Evolutionary conservation across 1,140 invertebrate species (phyloP), one percentile per base, ranked within the genome.

Genomic region (Philotrypesis tridentata): DNA sequence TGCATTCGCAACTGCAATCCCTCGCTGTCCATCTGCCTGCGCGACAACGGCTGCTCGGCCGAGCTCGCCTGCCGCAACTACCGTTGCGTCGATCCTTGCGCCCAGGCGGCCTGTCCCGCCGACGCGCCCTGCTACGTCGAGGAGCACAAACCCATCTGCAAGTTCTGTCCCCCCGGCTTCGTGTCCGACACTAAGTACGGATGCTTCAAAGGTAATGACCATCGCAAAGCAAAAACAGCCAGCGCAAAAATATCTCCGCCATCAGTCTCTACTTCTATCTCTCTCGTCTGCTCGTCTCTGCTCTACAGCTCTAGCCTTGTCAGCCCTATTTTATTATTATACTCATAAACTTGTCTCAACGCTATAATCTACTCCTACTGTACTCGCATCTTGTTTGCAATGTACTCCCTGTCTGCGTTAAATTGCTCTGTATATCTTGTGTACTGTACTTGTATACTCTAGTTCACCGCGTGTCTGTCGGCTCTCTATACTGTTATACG

Each of bases 131-230:
- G 97, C 93, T 96, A 95, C 93, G 96, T 97, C 86, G 96, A 97
- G 94, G 96, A 97, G 92, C 97, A 97, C 93, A 96, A 96, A 93
- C 95, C 96, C 85, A 95, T 96, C 91, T 97, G 97, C 96, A 97
- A 97, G 94, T 97, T 97, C 94, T 98, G 97, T 94, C 96, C 97
- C 88, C 93, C 93, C 92, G 97, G 96, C 94, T 97, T 96, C 94
- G 94, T 95, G 93, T 94, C 95, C 92, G 96, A 97, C 93, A 93
- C 95, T 91, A 96, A 95, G 94, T 96, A 96, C 94, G 97, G 96
- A 95, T 98, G 97, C 94, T 95, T 96, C 92, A 97, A 97, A 97
- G 97, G 97, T 97, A 97, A 96, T 77, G 31, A 71, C 25, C 61
- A 12, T 40, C 68, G 60, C 37, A 21, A 65, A 25, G 60, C 37